phyloP scores from a whole-genome alignment of 2,113 vertebrate species.

The Mastomys natalensis region DNA sequence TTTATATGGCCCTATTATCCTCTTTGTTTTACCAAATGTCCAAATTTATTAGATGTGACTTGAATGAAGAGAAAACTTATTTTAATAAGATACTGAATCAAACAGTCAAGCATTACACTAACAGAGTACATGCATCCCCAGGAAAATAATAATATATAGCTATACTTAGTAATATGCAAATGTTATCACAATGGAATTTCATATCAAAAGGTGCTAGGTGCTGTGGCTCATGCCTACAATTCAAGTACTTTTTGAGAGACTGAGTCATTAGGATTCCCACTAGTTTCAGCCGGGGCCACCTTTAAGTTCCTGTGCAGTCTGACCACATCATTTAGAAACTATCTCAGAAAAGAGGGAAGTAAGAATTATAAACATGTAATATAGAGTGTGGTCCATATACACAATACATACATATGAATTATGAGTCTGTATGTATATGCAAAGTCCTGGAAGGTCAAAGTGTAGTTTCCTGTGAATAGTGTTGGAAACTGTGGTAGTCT shows the following conservation, averaged over 20 bases:
- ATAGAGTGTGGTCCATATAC: background rate
- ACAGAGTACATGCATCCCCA: background rate
- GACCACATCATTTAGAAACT: background rate
- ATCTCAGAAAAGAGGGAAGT: background rate
- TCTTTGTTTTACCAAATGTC: slow-evolving; percentile 26
- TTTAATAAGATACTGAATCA: slow-evolving; percentile 14
- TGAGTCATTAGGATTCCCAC: background rate
- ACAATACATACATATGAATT: background rate
- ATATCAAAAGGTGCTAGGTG: background rate
- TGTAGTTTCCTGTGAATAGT: background rate
- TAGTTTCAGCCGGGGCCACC: background rate
- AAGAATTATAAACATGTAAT: background rate
- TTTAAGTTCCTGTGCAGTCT: background rate
- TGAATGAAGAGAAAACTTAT: slow-evolving; percentile 10
- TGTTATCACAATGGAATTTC: background rate
- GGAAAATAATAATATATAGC: background rate
- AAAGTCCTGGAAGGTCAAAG: background rate
- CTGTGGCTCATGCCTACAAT: background rate
- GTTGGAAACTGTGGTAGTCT: background rate
- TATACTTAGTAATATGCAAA: slow-evolving; percentile 27
- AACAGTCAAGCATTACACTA: slow-evolving; percentile 3
- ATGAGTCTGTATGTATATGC: background rate
- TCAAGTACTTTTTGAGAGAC: background rate
- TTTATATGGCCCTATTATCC: background rate
- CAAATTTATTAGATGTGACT: background rate